Evolutionary conservation across 2,113 vertebrate species (phyloP).

Genomic region (Catagonus wagneri): DNA sequence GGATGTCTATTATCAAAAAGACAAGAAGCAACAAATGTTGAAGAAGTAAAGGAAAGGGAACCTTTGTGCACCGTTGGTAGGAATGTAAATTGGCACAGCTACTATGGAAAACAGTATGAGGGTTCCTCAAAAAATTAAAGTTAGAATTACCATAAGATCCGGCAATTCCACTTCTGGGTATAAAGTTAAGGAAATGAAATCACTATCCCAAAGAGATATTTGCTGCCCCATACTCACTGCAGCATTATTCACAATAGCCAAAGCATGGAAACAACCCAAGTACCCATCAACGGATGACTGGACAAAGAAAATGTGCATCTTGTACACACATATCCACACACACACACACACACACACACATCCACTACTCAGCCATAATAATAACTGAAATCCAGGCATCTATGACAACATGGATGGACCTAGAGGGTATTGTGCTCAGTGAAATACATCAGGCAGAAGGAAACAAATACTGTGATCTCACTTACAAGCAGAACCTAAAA

Average conservation of each 20-base stretch:
- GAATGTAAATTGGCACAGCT: neutral
- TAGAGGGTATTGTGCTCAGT: neutral
- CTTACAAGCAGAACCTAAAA: neutral
- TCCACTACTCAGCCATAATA: neutral
- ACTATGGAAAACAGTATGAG: neutral
- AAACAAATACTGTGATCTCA: neutral
- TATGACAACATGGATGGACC: neutral
- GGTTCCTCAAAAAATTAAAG: neutral
- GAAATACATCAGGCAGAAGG: neutral
- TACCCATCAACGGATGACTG: neutral
- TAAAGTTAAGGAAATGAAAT: neutral
- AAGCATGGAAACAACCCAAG: neutral
- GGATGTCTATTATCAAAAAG: neutral
- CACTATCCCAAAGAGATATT: neutral
- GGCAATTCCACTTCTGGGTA: neutral
- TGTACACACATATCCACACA: fast-evolving
- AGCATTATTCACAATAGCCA: too few relatives aligned
- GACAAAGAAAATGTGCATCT: neutral
- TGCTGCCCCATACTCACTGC: too few relatives aligned
- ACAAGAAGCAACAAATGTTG: neutral
- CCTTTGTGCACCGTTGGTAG: neutral
- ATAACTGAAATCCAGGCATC: neutral
- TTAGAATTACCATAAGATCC: neutral
- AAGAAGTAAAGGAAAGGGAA: neutral
- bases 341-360: neutral